Evolutionary conservation across 2,888 invertebrate species (phyloP).

Genomic region (Cartodere bifasciata): DNA sequence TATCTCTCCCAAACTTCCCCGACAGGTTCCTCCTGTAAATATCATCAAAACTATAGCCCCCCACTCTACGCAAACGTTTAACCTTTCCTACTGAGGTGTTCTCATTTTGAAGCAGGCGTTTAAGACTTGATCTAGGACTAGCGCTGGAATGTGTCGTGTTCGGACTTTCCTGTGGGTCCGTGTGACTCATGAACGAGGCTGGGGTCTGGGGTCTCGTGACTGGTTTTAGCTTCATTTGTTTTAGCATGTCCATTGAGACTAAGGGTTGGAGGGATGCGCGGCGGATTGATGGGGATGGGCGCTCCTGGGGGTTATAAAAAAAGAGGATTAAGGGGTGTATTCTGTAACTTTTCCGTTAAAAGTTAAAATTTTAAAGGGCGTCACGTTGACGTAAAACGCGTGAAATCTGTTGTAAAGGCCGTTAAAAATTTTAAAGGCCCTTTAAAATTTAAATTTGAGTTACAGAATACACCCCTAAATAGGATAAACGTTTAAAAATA

Average conservation of each 20-base stretch:
- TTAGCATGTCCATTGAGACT: slow-evolving; percentile 25
- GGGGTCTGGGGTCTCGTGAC: slow-evolving; percentile 18
- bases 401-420: no score
- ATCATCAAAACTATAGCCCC: slow-evolving; percentile 29
- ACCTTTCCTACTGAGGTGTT: slow-evolving; percentile 24
- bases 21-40: slow-evolving; percentile 21
- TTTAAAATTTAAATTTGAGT: no score
- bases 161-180: slow-evolving; percentile 6
- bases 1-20: slow-evolving; percentile 10
- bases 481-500: no score
- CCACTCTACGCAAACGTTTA: slow-evolving; percentile 25
- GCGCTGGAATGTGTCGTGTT: slow-evolving; percentile 17
- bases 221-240: slow-evolving; percentile 28
- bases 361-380: no score
- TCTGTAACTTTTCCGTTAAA: no score
- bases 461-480: no score
- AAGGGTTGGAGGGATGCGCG: slow-evolving; percentile 20
- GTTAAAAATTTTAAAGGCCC: no score
- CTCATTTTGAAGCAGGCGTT: slow-evolving; percentile 22
- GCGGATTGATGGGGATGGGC: slow-evolving; percentile 16
- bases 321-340: no score
- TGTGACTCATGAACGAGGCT: no score
- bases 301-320: no score
- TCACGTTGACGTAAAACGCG: no score
- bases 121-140: slow-evolving; percentile 27